Conservation (phyloP, 1,140 invertebrate genomes). For the Drosophila punjabiensis region DNA sequence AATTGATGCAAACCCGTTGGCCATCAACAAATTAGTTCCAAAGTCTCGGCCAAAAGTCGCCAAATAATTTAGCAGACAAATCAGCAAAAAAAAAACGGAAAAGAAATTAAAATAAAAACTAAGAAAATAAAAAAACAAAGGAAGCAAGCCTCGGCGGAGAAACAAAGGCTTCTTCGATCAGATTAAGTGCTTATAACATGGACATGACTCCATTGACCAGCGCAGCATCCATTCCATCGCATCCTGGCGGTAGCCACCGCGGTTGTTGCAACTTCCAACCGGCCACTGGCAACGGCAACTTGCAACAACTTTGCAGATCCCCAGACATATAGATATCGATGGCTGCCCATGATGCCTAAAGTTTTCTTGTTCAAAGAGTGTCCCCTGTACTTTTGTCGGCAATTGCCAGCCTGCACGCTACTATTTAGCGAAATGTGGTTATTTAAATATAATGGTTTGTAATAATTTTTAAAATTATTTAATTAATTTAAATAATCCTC, state of each 20-base stretch:
- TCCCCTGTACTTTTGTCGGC: slow-evolving; percentile 52
- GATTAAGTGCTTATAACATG: slow-evolving; percentile 83
- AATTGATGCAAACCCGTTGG: slow-evolving; percentile 64
- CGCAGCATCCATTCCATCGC: slow-evolving; percentile 36
- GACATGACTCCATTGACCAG: slow-evolving; percentile 81
- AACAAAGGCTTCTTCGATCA: slow-evolving; percentile 75
- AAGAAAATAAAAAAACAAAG: slow-evolving; percentile 14
- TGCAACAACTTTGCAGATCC: slow-evolving; percentile 9
- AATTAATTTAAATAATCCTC: too few relatives aligned
- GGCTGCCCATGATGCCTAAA: slow-evolving; percentile 38
- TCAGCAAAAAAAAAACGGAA: background rate
- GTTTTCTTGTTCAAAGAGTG: slow-evolving; percentile 11
- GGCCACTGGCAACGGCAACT: background rate
- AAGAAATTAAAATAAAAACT: slow-evolving; percentile 1
- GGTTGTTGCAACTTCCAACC: slow-evolving; percentile 6
- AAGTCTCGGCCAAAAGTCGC: slow-evolving; percentile 51
- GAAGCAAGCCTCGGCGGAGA: slow-evolving; percentile 29
- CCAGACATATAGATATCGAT: slow-evolving; percentile 53
- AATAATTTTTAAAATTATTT: too few relatives aligned
- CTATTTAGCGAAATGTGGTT: background rate
- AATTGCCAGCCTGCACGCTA: slow-evolving; percentile 47
- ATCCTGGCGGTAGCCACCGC: slow-evolving; percentile 31
- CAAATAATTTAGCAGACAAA: slow-evolving; percentile 69
- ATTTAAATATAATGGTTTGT: background rate
- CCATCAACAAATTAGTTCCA: slow-evolving; percentile 72